Evolutionary conservation across 2,797 vertebrate genomes (phyloP), one percentile per base, ranked within the genome.

Genomic region (Otolemur crassicaudatus): DNA sequence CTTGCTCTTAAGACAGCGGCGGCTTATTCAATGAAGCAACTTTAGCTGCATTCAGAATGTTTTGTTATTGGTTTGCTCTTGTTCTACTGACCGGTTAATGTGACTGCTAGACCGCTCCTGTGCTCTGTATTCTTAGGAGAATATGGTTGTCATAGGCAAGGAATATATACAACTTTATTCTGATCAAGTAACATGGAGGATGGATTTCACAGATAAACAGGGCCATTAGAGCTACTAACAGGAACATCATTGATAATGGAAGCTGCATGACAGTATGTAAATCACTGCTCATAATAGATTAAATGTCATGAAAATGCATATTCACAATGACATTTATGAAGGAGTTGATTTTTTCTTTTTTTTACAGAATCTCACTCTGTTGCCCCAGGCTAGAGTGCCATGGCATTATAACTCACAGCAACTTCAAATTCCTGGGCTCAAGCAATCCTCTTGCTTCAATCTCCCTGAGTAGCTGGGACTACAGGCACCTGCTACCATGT

Each of bases 291-390:
- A 70, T n/a, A 70, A 34, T 75, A 95, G 91, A 84, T 70, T 80
- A 75, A 91, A 85, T 60, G 72, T 56, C 20, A 81, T 56, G 43
- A 91, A 81, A 86, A 94, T 46, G 25, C 29, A 67, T 60, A 31
- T 91, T 49, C n/a, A 83, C 73, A 87, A 77, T 20, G 85, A 89
- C 56, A 82, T 72, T 92, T 77, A 77, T 72, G 81, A 94, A 53
- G 49, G 14, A 53, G 49, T 53, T 53, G 49, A 53, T 53, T 53
- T 53, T 53, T 53, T 43, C 40, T 43, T 49, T 49, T 53, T 53
- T 53, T 53, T 16, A 53, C 49, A 53, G 49, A 53, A 16, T 53
- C 49, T 53, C 49, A 53, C 14, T 53, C 49, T 53, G 49, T 53
- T 53, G 49, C 49, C 49, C 14, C 14, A 53, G 49, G 49, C 49